A percentile compares a stretch with the other conserved stretches of the same genome.
Evolutionary conservation across 2,797 vertebrate species (phyloP).

Genomic region (Aphelocoma californica): DNA sequence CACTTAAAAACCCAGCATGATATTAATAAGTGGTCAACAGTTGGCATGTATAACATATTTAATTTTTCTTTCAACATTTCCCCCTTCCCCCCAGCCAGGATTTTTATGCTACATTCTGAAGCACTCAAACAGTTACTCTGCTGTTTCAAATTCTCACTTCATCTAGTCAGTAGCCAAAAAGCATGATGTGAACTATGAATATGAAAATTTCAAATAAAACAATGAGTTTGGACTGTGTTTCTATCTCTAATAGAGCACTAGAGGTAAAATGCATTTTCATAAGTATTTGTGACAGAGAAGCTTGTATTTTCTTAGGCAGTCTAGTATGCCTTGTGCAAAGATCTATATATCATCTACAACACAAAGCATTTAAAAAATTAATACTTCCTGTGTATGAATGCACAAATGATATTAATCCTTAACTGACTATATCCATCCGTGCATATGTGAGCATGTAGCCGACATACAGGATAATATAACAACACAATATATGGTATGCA

Average conservation of each 20-base stretch:
- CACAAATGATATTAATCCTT: neutral
- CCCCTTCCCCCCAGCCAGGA: neutral
- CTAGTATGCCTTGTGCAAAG: neutral
- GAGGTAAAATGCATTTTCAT: neutral
- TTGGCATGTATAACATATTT: neutral
- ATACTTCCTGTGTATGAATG: neutral
- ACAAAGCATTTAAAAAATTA: neutral
- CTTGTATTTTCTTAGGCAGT: neutral
- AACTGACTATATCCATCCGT: neutral
- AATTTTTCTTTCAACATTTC: neutral
- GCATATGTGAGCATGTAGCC: neutral
- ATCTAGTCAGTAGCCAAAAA: slow-evolving; percentile 23
- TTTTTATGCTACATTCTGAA: neutral
- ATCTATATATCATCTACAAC: neutral
- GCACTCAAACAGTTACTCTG: neutral
- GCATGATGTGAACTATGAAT: neutral
- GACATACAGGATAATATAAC: neutral
- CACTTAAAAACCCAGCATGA: neutral
- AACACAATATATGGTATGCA: neutral
- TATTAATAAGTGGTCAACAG: neutral
- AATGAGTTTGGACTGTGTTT: neutral
- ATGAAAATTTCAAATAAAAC: slow-evolving; percentile 8
- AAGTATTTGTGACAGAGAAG: neutral
- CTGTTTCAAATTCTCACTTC: slow-evolving; percentile 53
- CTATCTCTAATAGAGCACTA: neutral